Evolutionary conservation across 2,888 invertebrate genomes (phyloP), one percentile per base, ranked within the genome.

Genomic region (Acleris sparsana): DNA sequence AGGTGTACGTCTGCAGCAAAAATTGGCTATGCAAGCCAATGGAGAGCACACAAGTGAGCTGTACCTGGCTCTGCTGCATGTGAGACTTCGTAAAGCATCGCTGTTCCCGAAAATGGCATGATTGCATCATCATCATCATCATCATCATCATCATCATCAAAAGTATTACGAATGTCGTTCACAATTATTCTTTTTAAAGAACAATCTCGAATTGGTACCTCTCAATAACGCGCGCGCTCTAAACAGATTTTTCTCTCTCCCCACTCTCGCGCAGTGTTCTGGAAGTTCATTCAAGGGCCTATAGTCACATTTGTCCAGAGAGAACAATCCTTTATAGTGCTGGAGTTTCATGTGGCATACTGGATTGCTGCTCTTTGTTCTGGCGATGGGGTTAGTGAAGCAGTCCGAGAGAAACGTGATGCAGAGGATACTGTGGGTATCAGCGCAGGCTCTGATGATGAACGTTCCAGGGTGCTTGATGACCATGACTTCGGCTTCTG

Each of bases 381-480:
- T 17, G 3, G 20, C n/a, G 5, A 9, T 17, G 7, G 7, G 18
- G 18, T 6, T 46, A 1, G 46, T 46, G n/a, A n/a, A 33, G 33
- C 39, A 25, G 13, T 39, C 17, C 7, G 2, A 6, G 17, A 17
- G 17, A 17, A 57, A 57, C n/a, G 46, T 57, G 17, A 57, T 17
- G 25, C 46, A 57, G 17, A 57, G 57, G 44, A 57, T 46, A 3
- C 6, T 16, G 46, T 17, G 2, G 6, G 25, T 4, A 11, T 44
- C 25, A 5, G 16, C 5, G 25, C 25, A 46, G 25, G 22, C 57
- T 4, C 57, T 9, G 25, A 57, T 57, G 57, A 57, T 57, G 57
- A 57, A 57, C 25, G 46, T 46, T 11, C n/a, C 44, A 17, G 57
- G 57, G 46, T 57, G 20, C 16, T 46, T 44, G 29, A 57, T 9